These are phyloP conservation scores for Serilophus lunatus DNA, from an alignment of 2,113 vertebrate species.

Conservation along the genomic window DNA sequence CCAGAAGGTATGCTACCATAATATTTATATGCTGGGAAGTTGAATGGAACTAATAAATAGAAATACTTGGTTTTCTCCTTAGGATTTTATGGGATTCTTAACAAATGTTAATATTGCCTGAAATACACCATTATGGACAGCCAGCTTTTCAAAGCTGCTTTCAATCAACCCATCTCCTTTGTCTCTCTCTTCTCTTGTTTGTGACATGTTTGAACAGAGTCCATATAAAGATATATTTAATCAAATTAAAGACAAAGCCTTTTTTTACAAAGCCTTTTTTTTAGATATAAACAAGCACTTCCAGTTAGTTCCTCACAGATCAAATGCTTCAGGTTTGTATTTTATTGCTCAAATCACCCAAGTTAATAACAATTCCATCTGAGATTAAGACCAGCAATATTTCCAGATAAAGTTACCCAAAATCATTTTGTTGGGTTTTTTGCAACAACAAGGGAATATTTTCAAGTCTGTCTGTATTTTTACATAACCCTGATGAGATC, in stretches of 20 bases:
- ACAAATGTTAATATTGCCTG: neutral
- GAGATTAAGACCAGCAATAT: neutral
- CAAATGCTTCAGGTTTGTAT: neutral
- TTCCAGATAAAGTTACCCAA: neutral
- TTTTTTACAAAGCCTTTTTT: neutral
- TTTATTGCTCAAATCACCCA: neutral
- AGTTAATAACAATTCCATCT: neutral
- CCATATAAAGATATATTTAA: slow-evolving; percentile 4
- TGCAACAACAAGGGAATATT: neutral
- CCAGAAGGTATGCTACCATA: neutral
- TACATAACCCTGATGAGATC: neutral
- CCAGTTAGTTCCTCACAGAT: neutral
- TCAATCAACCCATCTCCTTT: neutral
- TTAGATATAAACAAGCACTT: neutral
- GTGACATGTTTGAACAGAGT: slow-evolving; percentile 9
- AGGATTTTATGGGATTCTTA: neutral
- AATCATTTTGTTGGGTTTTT: neutral
- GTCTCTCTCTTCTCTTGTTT: neutral
- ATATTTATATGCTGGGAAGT: neutral
- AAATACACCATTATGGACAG: neutral
- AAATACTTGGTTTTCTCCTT: neutral
- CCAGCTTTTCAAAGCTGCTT: neutral
- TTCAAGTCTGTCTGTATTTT: neutral
- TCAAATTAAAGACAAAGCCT: neutral
- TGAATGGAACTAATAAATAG: neutral